A percentile compares a stretch with the other conserved stretches of the same genome.
phyloP scores from a whole-genome alignment of 1,140 invertebrate species.

The Rhyacophila brunnea region DNA sequence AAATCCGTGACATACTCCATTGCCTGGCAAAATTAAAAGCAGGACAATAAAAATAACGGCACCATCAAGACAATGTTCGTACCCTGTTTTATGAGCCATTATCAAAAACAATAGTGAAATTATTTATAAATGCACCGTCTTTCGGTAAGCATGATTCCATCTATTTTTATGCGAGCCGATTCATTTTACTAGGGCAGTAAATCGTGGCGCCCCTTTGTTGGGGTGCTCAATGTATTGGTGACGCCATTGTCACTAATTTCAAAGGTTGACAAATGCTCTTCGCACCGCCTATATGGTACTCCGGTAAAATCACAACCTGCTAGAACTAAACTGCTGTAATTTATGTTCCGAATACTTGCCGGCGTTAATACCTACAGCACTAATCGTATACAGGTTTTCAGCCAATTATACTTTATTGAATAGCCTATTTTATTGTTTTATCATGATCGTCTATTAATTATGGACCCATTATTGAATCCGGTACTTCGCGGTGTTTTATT shows the following conservation, averaged over 20 bases:
- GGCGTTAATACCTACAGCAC: no score
- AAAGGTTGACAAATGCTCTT: slow-evolving; percentile 33
- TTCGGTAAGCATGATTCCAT: slow-evolving; percentile 19
- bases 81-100: no score
- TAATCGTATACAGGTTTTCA: no score
- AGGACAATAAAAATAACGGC: no score
- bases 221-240: slow-evolving; percentile 21
- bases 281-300: slow-evolving; percentile 7
- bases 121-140: slow-evolving; percentile 25
- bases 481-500: no score
- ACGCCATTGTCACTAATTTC: slow-evolving; percentile 33
- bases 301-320: slow-evolving; percentile 11
- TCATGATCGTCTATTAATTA: no score
- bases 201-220: slow-evolving; percentile 17
- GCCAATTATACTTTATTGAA: no score
- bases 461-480: no score
- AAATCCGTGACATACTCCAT: no score
- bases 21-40: no score
- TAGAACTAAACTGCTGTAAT: slow-evolving; percentile 17
- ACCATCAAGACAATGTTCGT: no score
- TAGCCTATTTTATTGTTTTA: no score
- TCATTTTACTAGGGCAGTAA: slow-evolving; percentile 21
- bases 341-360: slow-evolving; percentile 2
- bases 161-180: slow-evolving; percentile 26
- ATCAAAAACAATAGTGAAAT: slow-evolving; percentile 11